Evolutionary conservation across 2,797 vertebrate species (phyloP).

Genomic region (Sebastes oblongus): DNA sequence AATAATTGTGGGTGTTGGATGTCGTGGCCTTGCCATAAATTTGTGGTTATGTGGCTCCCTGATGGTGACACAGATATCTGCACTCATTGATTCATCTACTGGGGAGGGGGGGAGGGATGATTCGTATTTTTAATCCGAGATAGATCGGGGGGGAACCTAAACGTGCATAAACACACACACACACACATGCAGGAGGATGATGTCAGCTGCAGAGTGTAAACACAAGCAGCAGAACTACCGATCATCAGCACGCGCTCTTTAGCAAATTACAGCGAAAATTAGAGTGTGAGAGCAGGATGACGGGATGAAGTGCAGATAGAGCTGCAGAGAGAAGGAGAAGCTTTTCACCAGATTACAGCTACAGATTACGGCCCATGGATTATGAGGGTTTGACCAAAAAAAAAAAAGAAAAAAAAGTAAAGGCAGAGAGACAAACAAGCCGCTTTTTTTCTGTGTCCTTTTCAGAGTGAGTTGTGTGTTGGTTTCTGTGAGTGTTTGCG

Average conservation of each 20-base stretch:
- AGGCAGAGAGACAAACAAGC: slow-evolving; percentile 52
- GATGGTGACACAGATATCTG: slow-evolving; percentile 62
- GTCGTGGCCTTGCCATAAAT: not conserved
- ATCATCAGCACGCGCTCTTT: slow-evolving; percentile 72
- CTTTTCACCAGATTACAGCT: slow-evolving; percentile 78
- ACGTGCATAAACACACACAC: slow-evolving; percentile 12
- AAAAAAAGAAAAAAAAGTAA: slow-evolving; percentile 40
- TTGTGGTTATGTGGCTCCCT: slow-evolving; percentile 17
- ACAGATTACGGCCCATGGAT: slow-evolving; percentile 78
- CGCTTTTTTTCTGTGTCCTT: slow-evolving; percentile 33
- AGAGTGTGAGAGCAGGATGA: slow-evolving; percentile 77
- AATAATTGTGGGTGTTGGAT: not conserved
- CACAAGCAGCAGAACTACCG: slow-evolving; percentile 54
- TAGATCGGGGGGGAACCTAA: not conserved
- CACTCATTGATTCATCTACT: slow-evolving; percentile 61
- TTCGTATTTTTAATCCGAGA: slow-evolving; percentile 68
- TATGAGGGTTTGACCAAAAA: slow-evolving; percentile 71
- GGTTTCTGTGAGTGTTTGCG: not conserved
- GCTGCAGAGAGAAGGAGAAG: slow-evolving; percentile 66
- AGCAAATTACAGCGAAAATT: slow-evolving; percentile 77
- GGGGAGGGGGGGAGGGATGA: not conserved
- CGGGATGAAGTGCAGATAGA: slow-evolving; percentile 69
- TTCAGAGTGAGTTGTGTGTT: slow-evolving; percentile 10
- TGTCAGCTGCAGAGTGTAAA: slow-evolving; percentile 65
- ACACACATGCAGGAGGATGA: slow-evolving; percentile 30